Base-by-base conservation (phyloP, 2,888 invertebrate genomes). In the Eremobia ochroleuca region DNA sequence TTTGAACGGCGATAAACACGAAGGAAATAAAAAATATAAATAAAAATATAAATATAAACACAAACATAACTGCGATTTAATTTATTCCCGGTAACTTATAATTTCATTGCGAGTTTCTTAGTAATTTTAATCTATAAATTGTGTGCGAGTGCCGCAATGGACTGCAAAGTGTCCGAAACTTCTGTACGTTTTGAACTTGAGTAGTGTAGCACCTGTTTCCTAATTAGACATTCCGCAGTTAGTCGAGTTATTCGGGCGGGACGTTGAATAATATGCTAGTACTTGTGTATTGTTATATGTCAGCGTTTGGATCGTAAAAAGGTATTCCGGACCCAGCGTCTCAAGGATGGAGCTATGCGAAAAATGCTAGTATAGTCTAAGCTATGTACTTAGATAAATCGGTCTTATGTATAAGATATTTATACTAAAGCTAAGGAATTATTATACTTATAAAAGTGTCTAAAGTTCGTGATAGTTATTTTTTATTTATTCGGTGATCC, bases 191-290 rank as follows among this genome's bases (percentile, higher is more conserved):
- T 81, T 85, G 78, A 73, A 80, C 74, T 85, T 72, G 85, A 85
- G 81, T 84, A 72, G 87, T 84, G 85, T 80, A 76, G 70, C 85
- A 87, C 85, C 85, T 87, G 85, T 84, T 85, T 75, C 76, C 73
- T 85, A 85, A 85, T 85, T 85, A 85, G 87, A 85, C 85, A 85
- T 87, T 87, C 85, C 87, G 43, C 69, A 76, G 85, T 84, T 72
- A 80, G 74, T 87, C 73, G 76, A 85, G 85, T 77, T 87, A 85
- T 85, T 85, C 65, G 66, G 49, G 46, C 31, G 34, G 65, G 84
- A 79, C 79, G 87, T 84, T 84, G 84, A 84, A 86, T 84, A 84
- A 84, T 84, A 75, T 59, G 40, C 73, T 40, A 43, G 68, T 49
- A 25, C 74, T 75, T 18, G 69, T 66, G 49, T 83, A 76, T 85